phyloP scores from a whole-genome alignment of 2,888 invertebrate genomes.

The Furcula furcula region DNA sequence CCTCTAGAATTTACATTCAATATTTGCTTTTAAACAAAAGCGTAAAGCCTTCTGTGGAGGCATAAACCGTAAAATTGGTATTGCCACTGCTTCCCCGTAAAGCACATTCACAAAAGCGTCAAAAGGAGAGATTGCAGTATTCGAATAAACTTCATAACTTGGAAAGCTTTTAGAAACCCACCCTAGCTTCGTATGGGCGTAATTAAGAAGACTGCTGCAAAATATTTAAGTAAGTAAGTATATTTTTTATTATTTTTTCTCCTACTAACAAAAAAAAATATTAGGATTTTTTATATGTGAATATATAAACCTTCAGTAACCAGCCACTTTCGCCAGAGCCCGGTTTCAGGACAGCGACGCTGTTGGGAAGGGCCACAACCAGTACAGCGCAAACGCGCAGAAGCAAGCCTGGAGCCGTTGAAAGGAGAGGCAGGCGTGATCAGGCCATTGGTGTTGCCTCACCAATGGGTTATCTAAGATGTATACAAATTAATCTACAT shows the following conservation, averaged over 20 bases:
- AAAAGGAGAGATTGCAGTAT: not conserved
- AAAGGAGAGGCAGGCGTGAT: no score
- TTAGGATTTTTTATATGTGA: no score
- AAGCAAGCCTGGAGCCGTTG: no score
- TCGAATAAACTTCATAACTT: not conserved
- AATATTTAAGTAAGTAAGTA: not conserved
- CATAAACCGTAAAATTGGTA: constrained; percentile 29
- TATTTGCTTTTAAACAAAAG: constrained; percentile 28
- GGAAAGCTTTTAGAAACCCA: not conserved
- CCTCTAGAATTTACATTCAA: constrained; percentile 26
- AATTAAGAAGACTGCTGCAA: not conserved
- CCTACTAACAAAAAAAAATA: no score
- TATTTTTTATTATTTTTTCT: not conserved
- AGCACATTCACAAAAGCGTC: constrained; percentile 6
- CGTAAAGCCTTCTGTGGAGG: constrained; percentile 28
- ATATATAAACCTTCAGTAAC: no score
- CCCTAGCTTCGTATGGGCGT: not conserved
- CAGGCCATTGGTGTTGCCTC: no score
- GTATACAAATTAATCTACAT: no score
- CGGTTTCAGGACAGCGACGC: no score
- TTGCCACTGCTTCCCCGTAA: constrained; percentile 20
- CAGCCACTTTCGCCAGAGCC: no score
- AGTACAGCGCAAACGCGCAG: no score
- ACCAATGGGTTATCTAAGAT: no score
- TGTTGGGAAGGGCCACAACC: no score